Base-by-base conservation (phyloP, 1,140 invertebrate species). In the Philotrypesis tridentata region DNA sequence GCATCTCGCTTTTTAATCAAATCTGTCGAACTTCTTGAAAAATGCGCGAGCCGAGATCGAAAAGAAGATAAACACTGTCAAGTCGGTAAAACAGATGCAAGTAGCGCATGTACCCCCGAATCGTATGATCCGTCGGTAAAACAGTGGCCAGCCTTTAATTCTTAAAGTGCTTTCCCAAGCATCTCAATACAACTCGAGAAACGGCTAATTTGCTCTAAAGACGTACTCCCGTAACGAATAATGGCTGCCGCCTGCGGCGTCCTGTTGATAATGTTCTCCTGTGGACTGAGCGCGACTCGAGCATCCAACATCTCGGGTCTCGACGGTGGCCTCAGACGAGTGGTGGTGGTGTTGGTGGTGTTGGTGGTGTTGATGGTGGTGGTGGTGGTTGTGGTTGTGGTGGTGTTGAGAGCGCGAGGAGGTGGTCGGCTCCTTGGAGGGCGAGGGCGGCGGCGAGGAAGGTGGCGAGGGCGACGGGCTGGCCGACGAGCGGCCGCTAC, bases 381-480 rank as follows among this genome's bases (percentile, higher is more conserved):
- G 68, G 5, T 71, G 37, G 33, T 71, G 70, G 37, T 71, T 14
- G 37, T 25, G 23, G 12, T 68, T 25, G 37, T 68, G 65, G 48
- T 70, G 76, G 5, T 21, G 21, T 1, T 68, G 40, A 21, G 48
- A 55, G 48, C 48, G 48, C 21, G 48, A 55, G 48, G 48, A n/a
- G n/a, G 25, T 23, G 25, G 21, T 23, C 70, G 86, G 74, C 85
- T 89, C 88, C 87, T 92, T 91, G 86, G 87, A 85, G 85, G 90
- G 90, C 86, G 91, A 91, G 82, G 90, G 86, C 76, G 91, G 90
- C 83, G 90, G 91, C 86, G 90, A 91, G 81, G 89, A 89, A 85
- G 91, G 89, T 83, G 91, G 90, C 83, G 91, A 91, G 85, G 90
- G 89, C 85, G 89, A 88, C 85, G 89, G 88, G 86, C 89, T 91